Conservation (phyloP, 2,113 vertebrate species). For the Lepisosteus oculatus region DNA sequence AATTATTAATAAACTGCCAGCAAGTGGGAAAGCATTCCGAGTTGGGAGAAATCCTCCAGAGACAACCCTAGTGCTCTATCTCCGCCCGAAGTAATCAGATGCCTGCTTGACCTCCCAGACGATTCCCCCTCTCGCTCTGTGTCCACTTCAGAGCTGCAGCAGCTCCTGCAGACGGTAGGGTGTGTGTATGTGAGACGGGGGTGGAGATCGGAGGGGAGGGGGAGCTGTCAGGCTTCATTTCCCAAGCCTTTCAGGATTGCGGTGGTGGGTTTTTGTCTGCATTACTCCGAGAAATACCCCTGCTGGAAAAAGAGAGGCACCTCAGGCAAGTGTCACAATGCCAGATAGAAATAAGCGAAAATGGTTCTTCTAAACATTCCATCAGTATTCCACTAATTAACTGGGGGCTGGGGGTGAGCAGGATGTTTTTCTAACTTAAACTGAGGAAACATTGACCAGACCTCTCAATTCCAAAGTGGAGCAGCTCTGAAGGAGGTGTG, state of each 20-base stretch:
- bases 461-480: neutral
- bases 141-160: neutral
- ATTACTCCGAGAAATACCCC: too few species aligned
- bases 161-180: neutral
- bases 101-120: neutral
- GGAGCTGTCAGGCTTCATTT: constrained; percentile 42
- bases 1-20: constrained; percentile 15
- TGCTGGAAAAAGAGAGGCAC: too few species aligned
- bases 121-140: neutral
- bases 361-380: too few species aligned
- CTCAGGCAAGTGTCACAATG: too few species aligned
- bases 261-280: too few species aligned
- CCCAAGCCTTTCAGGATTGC: constrained; percentile 32
- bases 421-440: neutral
- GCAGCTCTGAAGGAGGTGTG: too few species aligned
- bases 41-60: neutral
- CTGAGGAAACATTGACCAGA: neutral
- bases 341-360: too few species aligned
- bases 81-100: neutral
- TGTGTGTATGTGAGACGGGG: too few species aligned
- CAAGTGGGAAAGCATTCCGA: neutral
- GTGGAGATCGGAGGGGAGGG: neutral
- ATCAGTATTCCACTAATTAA: too few species aligned
- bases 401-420: too few species aligned
- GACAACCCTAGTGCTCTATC: neutral